Conservation (phyloP, 2,113 vertebrate genomes). For the Ursus arctos region DNA sequence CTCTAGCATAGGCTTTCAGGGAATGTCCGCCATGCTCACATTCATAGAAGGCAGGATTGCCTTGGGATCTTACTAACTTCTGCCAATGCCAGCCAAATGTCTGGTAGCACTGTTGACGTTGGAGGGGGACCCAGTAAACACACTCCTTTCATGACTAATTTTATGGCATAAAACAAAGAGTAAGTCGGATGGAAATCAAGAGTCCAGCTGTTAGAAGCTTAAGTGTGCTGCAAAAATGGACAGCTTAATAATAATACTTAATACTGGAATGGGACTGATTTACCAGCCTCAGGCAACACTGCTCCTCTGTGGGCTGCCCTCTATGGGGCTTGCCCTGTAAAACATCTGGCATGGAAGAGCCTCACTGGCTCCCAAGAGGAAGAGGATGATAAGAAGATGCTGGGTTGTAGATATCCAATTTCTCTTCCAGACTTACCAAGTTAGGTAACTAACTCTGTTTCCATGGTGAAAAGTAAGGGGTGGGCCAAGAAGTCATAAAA, state of each 20-base stretch:
- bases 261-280: neutral
- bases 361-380: neutral
- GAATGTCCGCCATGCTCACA: neutral
- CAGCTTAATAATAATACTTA: neutral
- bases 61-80: neutral
- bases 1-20: neutral
- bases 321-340: neutral
- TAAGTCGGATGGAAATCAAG: slow-evolving; percentile 22
- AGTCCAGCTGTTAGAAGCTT: neutral
- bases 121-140: neutral
- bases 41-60: neutral
- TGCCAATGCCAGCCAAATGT: neutral
- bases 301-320: neutral
- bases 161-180: neutral
- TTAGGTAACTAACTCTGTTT: neutral
- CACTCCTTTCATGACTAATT: slow-evolving; percentile 6
- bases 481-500: neutral
- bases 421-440: neutral
- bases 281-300: neutral
- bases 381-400: neutral
- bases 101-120: neutral
- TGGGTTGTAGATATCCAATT: neutral
- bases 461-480: neutral
- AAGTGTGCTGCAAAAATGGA: neutral
- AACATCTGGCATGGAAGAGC: neutral